Evolutionary conservation across 2,888 invertebrate species (phyloP).

Genomic region (Sarcophaga caerulescens): DNA sequence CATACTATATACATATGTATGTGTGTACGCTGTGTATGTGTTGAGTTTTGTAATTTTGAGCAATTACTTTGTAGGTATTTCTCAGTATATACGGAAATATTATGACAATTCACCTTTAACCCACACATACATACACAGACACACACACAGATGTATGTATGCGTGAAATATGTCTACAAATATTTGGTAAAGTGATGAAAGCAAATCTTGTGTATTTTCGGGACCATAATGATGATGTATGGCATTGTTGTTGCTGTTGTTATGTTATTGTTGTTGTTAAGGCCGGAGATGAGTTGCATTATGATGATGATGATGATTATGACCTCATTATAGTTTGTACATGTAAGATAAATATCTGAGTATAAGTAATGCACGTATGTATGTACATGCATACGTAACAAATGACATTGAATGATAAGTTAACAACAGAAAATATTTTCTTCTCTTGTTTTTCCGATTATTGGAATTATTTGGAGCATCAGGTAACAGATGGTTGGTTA

Average conservation of each 20-base stretch:
- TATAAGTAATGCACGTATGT: conserved; percentile 5
- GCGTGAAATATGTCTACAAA: conserved; percentile 2
- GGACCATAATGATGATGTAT: conserved; percentile 6
- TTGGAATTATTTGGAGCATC: too few relatives aligned
- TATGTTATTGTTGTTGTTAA: conserved; percentile 9
- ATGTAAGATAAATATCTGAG: conserved; percentile 43
- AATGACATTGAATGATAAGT: conserved; percentile 50
- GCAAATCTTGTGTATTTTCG: conserved; percentile 25
- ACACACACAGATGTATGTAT: neutral
- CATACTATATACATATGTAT: neutral
- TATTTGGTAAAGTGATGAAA: conserved; percentile 48
- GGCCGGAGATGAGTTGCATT: conserved; percentile 46
- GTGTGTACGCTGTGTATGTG: neutral
- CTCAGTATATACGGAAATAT: conserved; percentile 36
- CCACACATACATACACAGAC: neutral
- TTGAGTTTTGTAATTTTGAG: neutral
- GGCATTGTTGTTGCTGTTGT: conserved; percentile 11
- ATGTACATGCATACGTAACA: neutral
- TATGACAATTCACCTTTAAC: conserved; percentile 50
- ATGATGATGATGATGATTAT: conserved; percentile 39
- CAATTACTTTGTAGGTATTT: conserved; percentile 35
- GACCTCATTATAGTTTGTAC: conserved; percentile 59
- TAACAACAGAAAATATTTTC: conserved; percentile 30
- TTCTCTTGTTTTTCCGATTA: neutral
- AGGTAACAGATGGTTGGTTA: too few relatives aligned